Conservation (phyloP, 1,140 invertebrate species). For the Thalassaphorura encarpata region DNA sequence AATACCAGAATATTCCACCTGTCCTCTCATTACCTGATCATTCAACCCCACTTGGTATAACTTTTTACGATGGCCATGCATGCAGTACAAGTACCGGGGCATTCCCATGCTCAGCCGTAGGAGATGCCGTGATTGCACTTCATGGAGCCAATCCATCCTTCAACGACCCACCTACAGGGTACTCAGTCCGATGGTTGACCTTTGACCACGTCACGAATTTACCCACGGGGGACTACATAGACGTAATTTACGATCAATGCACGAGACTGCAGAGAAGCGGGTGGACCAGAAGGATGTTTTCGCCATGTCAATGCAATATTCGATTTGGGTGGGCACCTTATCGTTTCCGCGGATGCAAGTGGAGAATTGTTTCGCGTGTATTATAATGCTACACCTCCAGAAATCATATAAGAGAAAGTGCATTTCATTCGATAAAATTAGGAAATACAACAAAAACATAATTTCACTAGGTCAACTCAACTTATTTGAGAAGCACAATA, state of each 20-base stretch:
- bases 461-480: too few species aligned
- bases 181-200: slow-evolving; percentile 1
- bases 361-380: slow-evolving; percentile 10
- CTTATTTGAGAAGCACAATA: too few species aligned
- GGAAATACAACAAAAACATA: too few species aligned
- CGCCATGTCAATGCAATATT: slow-evolving; percentile 19
- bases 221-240: slow-evolving; percentile 9
- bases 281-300: slow-evolving; percentile 17
- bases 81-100: neutral
- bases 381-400: neutral
- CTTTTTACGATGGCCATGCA: slow-evolving; percentile 2
- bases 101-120: neutral
- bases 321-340: slow-evolving; percentile 4
- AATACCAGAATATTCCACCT: slow-evolving; percentile 2
- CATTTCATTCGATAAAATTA: too few species aligned
- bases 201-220: neutral
- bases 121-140: slow-evolving; percentile 10
- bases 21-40: slow-evolving; percentile 7
- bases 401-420: neutral
- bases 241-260: slow-evolving; percentile 3
- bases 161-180: slow-evolving; percentile 3
- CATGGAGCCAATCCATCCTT: slow-evolving; percentile 1
- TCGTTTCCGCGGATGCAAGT: slow-evolving; percentile 10
- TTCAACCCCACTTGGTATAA: slow-evolving; percentile 10
- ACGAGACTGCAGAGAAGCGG: too few species aligned